Base-by-base conservation (phyloP, 1,140 invertebrate genomes). In the Holotrichia oblita region DNA sequence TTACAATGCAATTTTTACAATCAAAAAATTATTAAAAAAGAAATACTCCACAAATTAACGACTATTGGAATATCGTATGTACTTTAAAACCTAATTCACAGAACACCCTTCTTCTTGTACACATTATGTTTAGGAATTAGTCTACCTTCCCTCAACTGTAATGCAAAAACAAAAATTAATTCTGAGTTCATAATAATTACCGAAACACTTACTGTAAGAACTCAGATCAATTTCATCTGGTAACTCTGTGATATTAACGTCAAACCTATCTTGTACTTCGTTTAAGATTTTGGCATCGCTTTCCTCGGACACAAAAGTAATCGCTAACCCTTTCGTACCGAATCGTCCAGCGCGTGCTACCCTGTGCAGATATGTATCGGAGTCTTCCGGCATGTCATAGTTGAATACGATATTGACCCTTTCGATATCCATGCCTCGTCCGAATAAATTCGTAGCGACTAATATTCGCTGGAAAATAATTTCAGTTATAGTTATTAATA, bases 401-500 rank as follows among this genome's bases (percentile, higher is more conserved):
- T 99, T 99, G 86, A 99, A 99, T 0, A 99, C 99, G 88, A 99
- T 99, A 87, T 99, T 99, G 0, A 99, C 99, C 88, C 99, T 87
- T 88, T 97, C 95, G 88, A 98, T 98, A 89, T 98, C 97, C 96
- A 98, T 98, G 78, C 97, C 97, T 83, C 99, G 91, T 22, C 98
- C 99, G 90, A 99, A 99, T 40, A 99, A 89, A 89, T 99, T 99
- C 0, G 99, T 99, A 0, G 99, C 98, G 3, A 99, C 98, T 81
- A 99, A 89, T 83, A 99, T 99, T 81, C 97, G 89, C 91, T 93
- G 82, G 61, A 90, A 90, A 81, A 77, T 81, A 82, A 81, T 9
- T 55, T 81, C 12, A 2, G 3, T 40, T 27, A n/a, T 17, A 40
- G 1, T 20, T 74, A n/a, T 8, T 27, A 6, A 10, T 7, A 69